Evolutionary conservation across 1,140 invertebrate genomes (phyloP).

Genomic region (Heterodera schachtii): DNA sequence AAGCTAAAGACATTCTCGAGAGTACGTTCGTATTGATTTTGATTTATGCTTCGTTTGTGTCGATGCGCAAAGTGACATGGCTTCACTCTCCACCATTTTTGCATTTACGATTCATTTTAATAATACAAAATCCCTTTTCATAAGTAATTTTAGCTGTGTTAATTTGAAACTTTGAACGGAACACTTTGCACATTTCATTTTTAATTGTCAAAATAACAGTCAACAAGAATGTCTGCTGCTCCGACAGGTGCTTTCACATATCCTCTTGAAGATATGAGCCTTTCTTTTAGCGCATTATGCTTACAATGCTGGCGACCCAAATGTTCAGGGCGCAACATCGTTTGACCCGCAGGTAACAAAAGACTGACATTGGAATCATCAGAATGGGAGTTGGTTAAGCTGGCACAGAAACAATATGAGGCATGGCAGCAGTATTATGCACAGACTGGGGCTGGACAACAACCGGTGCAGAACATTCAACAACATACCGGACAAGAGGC

Average conservation of each 20-base stretch:
- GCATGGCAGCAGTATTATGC: slow-evolving; percentile 32
- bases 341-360: slow-evolving; percentile 23
- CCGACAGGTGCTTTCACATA: background rate
- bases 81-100: too few species aligned
- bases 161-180: too few species aligned
- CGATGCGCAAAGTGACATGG: too few species aligned
- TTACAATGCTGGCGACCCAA: background rate
- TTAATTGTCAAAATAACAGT: background rate
- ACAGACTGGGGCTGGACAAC: background rate
- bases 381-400: slow-evolving; percentile 9
- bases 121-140: too few species aligned
- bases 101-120: too few species aligned
- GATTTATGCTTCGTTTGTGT: too few species aligned
- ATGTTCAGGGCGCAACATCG: background rate
- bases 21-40: too few species aligned
- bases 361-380: background rate
- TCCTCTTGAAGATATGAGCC: background rate
- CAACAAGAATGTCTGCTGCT: background rate
- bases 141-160: too few species aligned
- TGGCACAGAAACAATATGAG: slow-evolving; percentile 33
- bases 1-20: too few species aligned
- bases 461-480: slow-evolving; percentile 21
- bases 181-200: too few species aligned
- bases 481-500: slow-evolving; percentile 27
- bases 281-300: background rate